These are phyloP conservation scores for Drosophila santomea DNA, from an alignment of 1,140 invertebrate species.

Conservation along the genomic window DNA sequence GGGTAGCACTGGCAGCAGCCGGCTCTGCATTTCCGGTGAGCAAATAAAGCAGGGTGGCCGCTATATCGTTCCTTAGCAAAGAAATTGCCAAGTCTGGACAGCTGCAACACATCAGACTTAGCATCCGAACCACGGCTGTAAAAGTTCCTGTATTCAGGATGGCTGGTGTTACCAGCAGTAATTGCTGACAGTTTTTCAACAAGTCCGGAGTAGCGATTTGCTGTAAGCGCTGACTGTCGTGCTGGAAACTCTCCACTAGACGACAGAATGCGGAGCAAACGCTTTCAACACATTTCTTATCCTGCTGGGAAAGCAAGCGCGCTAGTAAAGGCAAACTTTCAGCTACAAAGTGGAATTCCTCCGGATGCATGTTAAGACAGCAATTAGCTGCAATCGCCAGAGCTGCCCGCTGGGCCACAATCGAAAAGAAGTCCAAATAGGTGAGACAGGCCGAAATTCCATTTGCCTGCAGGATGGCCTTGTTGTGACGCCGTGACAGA, in stretches of 20 bases:
- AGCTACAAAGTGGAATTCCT: conserved; percentile 96
- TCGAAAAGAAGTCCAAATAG: conserved; percentile 99
- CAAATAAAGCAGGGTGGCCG: conserved; percentile 96
- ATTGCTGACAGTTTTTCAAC: conserved; percentile 95
- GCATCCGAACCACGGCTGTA: conserved; percentile 97
- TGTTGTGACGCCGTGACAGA: conserved; percentile 97
- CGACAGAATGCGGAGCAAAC: conserved; percentile 98
- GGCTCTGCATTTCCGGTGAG: conserved; percentile 92
- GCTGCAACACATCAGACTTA: conserved; percentile 97
- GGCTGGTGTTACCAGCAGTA: conserved; percentile 96
- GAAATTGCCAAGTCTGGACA: conserved; percentile 96
- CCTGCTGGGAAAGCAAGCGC: conserved; percentile 94
- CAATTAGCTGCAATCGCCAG: conserved; percentile 98
- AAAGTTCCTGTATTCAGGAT: conserved; percentile 97
- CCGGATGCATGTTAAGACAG: conserved; percentile 96
- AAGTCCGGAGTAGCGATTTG: conserved; percentile 97
- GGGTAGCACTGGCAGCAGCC: conserved; percentile 63
- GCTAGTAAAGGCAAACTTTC: conserved; percentile 95
- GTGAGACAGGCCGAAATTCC: conserved; percentile 97
- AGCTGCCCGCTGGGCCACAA: conserved; percentile 97
- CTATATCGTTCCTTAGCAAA: conserved; percentile 97
- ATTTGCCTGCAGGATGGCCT: conserved; percentile 96
- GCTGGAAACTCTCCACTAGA: conserved; percentile 98
- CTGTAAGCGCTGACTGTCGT: conserved; percentile 94
- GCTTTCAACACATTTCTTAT: conserved; percentile 99